These are phyloP conservation scores for Procambarus virginalis DNA, from an alignment of 1,140 invertebrate genomes.

Conservation along the genomic window DNA sequence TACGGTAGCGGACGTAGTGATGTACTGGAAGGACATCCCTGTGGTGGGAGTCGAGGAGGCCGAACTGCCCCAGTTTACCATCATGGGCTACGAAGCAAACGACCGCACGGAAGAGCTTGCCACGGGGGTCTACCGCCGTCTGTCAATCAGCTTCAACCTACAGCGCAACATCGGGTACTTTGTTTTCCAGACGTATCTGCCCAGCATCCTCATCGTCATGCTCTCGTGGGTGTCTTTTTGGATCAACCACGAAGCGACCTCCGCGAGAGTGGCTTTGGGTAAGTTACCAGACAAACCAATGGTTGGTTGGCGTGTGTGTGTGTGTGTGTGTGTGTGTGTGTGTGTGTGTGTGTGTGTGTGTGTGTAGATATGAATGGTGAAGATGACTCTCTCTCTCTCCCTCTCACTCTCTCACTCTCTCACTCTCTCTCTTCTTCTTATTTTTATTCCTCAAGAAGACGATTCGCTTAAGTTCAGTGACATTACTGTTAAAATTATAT, in stretches of 20 bases:
- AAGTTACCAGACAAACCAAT: slow-evolving; percentile 57
- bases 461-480: no score
- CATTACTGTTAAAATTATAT: no score
- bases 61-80: slow-evolving; percentile 95
- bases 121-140: slow-evolving; percentile 93
- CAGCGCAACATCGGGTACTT: slow-evolving; percentile 88
- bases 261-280: slow-evolving; percentile 86
- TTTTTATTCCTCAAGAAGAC: no score
- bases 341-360: no score
- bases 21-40: slow-evolving; percentile 93
- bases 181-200: slow-evolving; percentile 88
- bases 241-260: slow-evolving; percentile 89
- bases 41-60: slow-evolving; percentile 95
- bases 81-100: slow-evolving; percentile 94
- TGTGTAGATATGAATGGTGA: no score
- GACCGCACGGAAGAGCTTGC: slow-evolving; percentile 86
- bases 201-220: slow-evolving; percentile 89
- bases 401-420: no score
- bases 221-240: slow-evolving; percentile 92
- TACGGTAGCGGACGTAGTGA: slow-evolving; percentile 96
- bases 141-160: slow-evolving; percentile 90
- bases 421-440: no score
- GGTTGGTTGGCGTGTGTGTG: no score
- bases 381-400: no score
- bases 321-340: no score